These are phyloP conservation scores for Beris chalybata DNA, from an alignment of 2,888 invertebrate species.

Conservation along the genomic window DNA sequence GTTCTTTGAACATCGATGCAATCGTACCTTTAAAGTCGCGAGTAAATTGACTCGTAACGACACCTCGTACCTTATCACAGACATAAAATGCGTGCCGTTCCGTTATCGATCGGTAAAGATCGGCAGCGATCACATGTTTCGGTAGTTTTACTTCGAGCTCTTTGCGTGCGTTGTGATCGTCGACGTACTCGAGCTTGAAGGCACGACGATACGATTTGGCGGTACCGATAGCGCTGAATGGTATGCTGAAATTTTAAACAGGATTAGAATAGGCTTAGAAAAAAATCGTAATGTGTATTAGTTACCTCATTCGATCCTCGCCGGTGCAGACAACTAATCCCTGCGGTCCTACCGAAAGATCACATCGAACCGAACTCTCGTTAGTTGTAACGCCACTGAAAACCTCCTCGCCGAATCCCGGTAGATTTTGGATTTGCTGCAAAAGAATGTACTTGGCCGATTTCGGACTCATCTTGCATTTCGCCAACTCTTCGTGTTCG, in stretches of 20 bases:
- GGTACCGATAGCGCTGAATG: slow-evolving; percentile 78
- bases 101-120: slow-evolving; percentile 82
- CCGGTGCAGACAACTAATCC: slow-evolving; percentile 76
- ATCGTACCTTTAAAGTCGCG: slow-evolving; percentile 88
- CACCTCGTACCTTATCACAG: slow-evolving; percentile 86
- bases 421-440: slow-evolving; percentile 76
- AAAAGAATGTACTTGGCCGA: slow-evolving; percentile 83
- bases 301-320: slow-evolving; percentile 62
- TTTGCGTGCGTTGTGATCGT: slow-evolving; percentile 67
- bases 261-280: slow-evolving; percentile 24
- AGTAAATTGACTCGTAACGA: slow-evolving; percentile 86
- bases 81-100: slow-evolving; percentile 92
- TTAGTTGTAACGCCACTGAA: slow-evolving; percentile 68
- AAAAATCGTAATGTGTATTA: background rate
- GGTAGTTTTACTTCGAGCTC: slow-evolving; percentile 78
- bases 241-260: slow-evolving; percentile 64
- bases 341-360: slow-evolving; percentile 80
- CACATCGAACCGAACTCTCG: slow-evolving; percentile 53
- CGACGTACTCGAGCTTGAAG: slow-evolving; percentile 75
- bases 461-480: slow-evolving; percentile 66
- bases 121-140: slow-evolving; percentile 78
- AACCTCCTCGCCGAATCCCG: slow-evolving; percentile 82
- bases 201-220: slow-evolving; percentile 74
- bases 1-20: slow-evolving; percentile 88
- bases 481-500: slow-evolving; percentile 56